Evolutionary conservation across 1,140 invertebrate genomes (phyloP).

Genomic region (Oryzaephilus surinamensis): DNA sequence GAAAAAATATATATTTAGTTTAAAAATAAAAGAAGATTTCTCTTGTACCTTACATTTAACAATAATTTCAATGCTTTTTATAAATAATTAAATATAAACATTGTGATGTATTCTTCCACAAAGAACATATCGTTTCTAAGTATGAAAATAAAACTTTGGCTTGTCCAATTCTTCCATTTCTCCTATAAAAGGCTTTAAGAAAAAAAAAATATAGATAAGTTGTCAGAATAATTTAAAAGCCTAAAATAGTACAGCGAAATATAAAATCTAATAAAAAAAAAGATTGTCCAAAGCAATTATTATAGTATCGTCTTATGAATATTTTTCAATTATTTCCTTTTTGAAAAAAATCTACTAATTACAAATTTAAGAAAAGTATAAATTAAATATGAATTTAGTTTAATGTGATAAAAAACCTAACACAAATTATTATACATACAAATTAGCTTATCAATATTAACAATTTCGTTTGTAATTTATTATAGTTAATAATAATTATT

Average conservation of each 20-base stretch:
- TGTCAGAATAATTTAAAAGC: constrained; percentile 15
- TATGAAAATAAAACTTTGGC: constrained; percentile 11
- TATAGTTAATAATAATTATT: too few species aligned
- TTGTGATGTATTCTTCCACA: constrained; percentile 11
- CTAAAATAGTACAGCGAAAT: constrained; percentile 19
- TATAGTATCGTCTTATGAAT: constrained; percentile 18
- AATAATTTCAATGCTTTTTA: constrained; percentile 2
- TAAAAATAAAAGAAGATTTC: background rate
- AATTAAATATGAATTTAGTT: constrained; percentile 5
- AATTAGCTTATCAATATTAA: too few species aligned
- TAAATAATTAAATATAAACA: constrained; percentile 1
- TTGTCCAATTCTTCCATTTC: constrained; percentile 22
- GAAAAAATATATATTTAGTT: too few species aligned
- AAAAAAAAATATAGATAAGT: constrained; percentile 8
- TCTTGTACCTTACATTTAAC: background rate
- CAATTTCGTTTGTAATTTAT: too few species aligned
- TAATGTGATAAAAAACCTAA: constrained; percentile 11
- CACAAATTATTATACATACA: background rate
- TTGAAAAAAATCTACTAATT: too few species aligned
- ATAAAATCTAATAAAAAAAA: constrained; percentile 13
- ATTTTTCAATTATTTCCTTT: too few species aligned
- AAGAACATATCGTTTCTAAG: constrained; percentile 15
- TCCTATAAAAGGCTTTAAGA: constrained; percentile 8
- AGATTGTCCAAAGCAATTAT: constrained; percentile 20
- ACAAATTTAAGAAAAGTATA: too few species aligned